A percentile compares a stretch with the other conserved stretches of the same genome.
phyloP scores from a whole-genome alignment of 2,888 invertebrate genomes.

The Sussaba pulchella region DNA sequence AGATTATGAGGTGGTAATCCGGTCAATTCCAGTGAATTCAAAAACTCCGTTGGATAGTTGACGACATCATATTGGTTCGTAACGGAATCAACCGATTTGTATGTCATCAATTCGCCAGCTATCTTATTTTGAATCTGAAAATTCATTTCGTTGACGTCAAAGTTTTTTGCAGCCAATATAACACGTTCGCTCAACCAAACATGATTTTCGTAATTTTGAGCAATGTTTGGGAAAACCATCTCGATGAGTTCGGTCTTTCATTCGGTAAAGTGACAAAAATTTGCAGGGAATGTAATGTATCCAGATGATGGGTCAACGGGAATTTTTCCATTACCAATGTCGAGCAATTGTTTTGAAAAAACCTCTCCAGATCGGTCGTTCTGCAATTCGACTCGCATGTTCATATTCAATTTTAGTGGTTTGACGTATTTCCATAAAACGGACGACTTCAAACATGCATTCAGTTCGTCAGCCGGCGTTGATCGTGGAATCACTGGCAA shows the following conservation, averaged over 20 bases:
- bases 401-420: constrained; percentile 18
- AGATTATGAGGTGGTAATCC: constrained; percentile 4
- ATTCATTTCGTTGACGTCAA: not conserved
- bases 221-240: not conserved
- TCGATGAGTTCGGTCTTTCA: not conserved
- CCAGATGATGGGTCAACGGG: constrained; percentile 70
- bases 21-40: not conserved
- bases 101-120: not conserved
- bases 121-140: constrained; percentile 9
- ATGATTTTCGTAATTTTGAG: constrained; percentile 6
- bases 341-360: constrained; percentile 72
- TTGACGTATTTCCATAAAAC: constrained; percentile 7
- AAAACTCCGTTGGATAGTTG: not conserved
- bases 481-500: constrained; percentile 71
- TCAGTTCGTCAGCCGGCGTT: constrained; percentile 65
- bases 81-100: no score
- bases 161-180: no score
- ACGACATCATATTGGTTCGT: not conserved
- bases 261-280: constrained; percentile 73
- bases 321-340: constrained; percentile 75
- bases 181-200: constrained; percentile 4
- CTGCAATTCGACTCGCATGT: constrained; percentile 18
- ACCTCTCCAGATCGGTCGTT: constrained; percentile 18
- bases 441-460: not conserved
- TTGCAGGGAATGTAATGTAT: constrained; percentile 73